These are phyloP conservation scores for Drosophila ficusphila DNA, from an alignment of 1,140 invertebrate genomes.

Conservation along the genomic window DNA sequence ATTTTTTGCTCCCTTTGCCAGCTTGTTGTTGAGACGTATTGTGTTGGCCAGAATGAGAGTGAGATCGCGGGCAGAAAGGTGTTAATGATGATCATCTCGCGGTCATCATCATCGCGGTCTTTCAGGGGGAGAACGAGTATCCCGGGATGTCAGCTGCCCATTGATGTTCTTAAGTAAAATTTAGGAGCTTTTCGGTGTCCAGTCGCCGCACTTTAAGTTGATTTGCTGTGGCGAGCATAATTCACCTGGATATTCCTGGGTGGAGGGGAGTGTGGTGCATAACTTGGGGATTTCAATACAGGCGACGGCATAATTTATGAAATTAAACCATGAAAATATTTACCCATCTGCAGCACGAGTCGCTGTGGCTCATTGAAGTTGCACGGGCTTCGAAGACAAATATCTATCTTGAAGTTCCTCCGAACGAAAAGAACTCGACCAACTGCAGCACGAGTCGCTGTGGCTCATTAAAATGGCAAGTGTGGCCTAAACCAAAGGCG, in stretches of 20 bases:
- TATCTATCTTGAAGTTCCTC: too few species aligned
- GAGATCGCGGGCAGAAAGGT: constrained; percentile 76
- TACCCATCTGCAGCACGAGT: constrained; percentile 51
- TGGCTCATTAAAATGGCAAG: constrained; percentile 60
- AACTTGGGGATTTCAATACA: constrained; percentile 84
- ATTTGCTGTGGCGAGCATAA: constrained; percentile 83
- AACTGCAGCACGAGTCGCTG: constrained; percentile 25
- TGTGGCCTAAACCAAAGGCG: constrained; percentile 22
- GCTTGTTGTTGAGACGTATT: constrained; percentile 69
- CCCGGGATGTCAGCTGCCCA: constrained; percentile 57
- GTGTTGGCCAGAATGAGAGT: constrained; percentile 32
- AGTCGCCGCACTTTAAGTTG: constrained; percentile 76
- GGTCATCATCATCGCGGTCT: constrained; percentile 63
- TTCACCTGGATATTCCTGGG: constrained; percentile 53
- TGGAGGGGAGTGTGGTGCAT: constrained; percentile 55
- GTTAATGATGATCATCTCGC: constrained; percentile 82
- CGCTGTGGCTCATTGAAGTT: constrained; percentile 66
- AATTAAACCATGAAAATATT: constrained; percentile 83
- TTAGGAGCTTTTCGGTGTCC: constrained; percentile 79
- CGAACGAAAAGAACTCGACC: too few species aligned
- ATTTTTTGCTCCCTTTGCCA: constrained; percentile 25
- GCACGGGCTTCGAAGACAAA: too few species aligned
- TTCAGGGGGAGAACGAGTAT: constrained; percentile 7
- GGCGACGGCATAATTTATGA: constrained; percentile 74
- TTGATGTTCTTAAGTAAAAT: constrained; percentile 84